phyloP scores from a whole-genome alignment of 2,888 invertebrate species.

The Leucophenga montana region DNA sequence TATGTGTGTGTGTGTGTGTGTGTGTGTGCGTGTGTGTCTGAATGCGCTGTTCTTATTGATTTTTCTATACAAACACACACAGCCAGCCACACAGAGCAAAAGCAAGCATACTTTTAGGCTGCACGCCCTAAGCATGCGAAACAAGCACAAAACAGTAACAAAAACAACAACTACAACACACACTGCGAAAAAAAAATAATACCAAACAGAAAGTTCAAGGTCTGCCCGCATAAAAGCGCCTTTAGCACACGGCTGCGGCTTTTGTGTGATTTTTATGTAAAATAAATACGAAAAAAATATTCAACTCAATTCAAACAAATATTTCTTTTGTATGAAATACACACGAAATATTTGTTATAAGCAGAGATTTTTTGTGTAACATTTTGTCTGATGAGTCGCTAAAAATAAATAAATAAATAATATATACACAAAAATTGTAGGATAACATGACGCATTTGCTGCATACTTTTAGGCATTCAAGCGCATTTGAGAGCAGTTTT shows the following conservation, averaged over 20 bases:
- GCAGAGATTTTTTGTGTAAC: neutral
- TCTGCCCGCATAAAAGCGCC: slow-evolving; percentile 40
- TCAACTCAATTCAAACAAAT: slow-evolving; percentile 7
- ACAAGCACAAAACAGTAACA: slow-evolving; percentile 2
- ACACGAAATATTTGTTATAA: neutral
- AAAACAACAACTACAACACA: slow-evolving; percentile 7
- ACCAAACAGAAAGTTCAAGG: slow-evolving; percentile 61
- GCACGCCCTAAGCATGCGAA: slow-evolving; percentile 13
- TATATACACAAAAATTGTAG: too few relatives aligned
- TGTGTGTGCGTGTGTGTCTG: slow-evolving; percentile 9
- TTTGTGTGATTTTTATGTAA: slow-evolving; percentile 14
- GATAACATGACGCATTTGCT: too few relatives aligned
- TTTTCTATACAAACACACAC: slow-evolving; percentile 41
- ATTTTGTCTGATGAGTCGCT: too few relatives aligned
- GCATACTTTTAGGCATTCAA: slow-evolving; percentile 8
- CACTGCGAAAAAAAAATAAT: slow-evolving; percentile 12
- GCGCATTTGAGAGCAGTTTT: neutral
- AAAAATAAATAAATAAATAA: too few relatives aligned
- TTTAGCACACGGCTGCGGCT: slow-evolving; percentile 23
- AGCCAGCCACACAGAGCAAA: too few relatives aligned
- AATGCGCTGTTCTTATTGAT: slow-evolving; percentile 48
- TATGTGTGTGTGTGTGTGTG: slow-evolving; percentile 2
- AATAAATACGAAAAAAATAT: slow-evolving; percentile 20
- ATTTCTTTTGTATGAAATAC: neutral
- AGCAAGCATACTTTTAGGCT: slow-evolving; percentile 14